Conservation (phyloP, 2,113 vertebrate genomes). For the Delphinapterus leucas region DNA sequence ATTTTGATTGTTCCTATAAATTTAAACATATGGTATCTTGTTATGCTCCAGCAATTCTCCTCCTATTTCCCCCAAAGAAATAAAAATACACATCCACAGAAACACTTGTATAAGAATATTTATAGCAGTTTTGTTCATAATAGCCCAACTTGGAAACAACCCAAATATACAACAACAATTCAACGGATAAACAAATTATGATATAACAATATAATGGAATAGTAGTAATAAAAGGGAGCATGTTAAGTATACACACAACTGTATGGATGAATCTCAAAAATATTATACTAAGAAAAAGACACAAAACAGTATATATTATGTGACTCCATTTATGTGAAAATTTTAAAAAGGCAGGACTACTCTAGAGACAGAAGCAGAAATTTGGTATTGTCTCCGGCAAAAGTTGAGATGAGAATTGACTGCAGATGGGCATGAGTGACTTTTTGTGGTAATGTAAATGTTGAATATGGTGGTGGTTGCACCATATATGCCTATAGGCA, state of each 20-base stretch:
- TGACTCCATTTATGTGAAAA: not conserved
- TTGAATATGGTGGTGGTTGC: not conserved
- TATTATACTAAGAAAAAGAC: not conserved
- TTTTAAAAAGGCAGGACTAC: not conserved
- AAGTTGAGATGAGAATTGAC: not conserved
- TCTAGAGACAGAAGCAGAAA: not conserved
- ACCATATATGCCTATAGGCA: not conserved
- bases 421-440: not conserved
- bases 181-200: not conserved
- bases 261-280: not conserved
- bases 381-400: not conserved
- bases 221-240: not conserved
- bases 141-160: not conserved
- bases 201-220: not conserved
- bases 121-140: not conserved
- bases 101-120: not conserved
- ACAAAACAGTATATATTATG: not conserved
- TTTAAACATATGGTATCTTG: not conserved
- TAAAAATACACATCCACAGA: not conserved
- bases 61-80: not conserved
- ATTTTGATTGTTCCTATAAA: not conserved
- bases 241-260: not conserved
- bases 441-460: not conserved
- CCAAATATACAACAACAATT: not conserved
- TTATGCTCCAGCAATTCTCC: not conserved